These are phyloP conservation scores for Urocyon cinereoargenteus DNA, from an alignment of 2,797 vertebrate genomes.

Conservation along the genomic window DNA sequence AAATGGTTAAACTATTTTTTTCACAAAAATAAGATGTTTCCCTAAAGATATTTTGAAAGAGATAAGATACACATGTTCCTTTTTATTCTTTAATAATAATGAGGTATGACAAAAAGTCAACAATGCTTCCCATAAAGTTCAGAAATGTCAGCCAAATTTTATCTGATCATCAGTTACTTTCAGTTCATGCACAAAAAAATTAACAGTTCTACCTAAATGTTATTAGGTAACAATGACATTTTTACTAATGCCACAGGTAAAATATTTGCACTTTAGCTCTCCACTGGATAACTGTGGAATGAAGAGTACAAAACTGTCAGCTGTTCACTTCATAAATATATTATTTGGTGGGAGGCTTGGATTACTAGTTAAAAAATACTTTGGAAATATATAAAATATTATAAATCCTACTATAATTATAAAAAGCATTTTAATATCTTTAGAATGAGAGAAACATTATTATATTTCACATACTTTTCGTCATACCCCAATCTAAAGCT, in stretches of 20 bases:
- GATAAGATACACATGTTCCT: neutral
- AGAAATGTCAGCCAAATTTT: neutral
- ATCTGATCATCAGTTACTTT: neutral
- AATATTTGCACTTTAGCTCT: neutral
- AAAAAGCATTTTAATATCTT: constrained; percentile 35
- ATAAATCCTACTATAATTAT: neutral
- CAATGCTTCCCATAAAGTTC: neutral
- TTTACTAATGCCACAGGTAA: neutral
- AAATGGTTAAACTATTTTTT: neutral
- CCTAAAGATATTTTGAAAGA: constrained; percentile 8
- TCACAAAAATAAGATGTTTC: neutral
- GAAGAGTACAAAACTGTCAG: neutral
- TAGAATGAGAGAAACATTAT: neutral
- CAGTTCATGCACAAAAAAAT: neutral
- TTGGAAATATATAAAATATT: constrained; percentile 16
- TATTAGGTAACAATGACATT: neutral
- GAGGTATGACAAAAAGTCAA: neutral
- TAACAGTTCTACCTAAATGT: neutral
- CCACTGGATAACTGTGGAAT: neutral
- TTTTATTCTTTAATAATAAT: constrained; percentile 1
- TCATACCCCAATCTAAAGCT: neutral
- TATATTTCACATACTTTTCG: constrained; percentile 24
- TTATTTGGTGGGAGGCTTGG: neutral
- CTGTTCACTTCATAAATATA: neutral
- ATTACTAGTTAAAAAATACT: neutral